phyloP scores from a whole-genome alignment of 2,797 vertebrate genomes.

The Girardinus metallicus region DNA sequence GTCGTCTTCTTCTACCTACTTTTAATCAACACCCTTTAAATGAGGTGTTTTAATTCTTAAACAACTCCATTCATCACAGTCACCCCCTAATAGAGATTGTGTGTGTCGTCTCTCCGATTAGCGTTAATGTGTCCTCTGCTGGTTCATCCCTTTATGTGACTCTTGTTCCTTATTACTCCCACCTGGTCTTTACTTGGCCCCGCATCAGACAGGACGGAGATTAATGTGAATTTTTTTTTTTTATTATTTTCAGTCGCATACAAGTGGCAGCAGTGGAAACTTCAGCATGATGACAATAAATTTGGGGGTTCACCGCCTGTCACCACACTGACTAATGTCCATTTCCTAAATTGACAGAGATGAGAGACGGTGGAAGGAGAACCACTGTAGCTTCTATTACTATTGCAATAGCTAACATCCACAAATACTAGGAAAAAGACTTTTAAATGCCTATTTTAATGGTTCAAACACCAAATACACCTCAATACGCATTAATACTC shows the following conservation, averaged over 20 bases:
- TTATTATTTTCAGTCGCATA: constrained; percentile 72
- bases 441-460: not conserved
- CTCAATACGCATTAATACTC: not conserved
- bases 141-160: constrained; percentile 53
- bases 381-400: not conserved
- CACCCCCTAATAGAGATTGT: constrained; percentile 16
- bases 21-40: not conserved
- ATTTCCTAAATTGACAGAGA: constrained; percentile 63
- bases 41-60: not conserved
- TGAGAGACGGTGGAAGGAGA: not conserved
- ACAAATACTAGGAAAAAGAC: not conserved
- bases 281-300: constrained; percentile 72
- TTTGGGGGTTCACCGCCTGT: constrained; percentile 62
- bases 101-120: constrained; percentile 35
- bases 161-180: constrained; percentile 64
- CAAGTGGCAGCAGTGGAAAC: constrained; percentile 33
- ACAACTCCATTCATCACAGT: not conserved
- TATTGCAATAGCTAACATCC: not conserved
- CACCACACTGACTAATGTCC: constrained; percentile 61
- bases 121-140: constrained; percentile 45
- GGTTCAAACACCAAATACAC: not conserved
- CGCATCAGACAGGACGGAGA: constrained; percentile 62
- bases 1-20: not conserved
- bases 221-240: constrained; percentile 65
- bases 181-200: constrained; percentile 72